Conservation (phyloP, 1,140 invertebrate species). For the Ceratoteleas bidentatus region DNA sequence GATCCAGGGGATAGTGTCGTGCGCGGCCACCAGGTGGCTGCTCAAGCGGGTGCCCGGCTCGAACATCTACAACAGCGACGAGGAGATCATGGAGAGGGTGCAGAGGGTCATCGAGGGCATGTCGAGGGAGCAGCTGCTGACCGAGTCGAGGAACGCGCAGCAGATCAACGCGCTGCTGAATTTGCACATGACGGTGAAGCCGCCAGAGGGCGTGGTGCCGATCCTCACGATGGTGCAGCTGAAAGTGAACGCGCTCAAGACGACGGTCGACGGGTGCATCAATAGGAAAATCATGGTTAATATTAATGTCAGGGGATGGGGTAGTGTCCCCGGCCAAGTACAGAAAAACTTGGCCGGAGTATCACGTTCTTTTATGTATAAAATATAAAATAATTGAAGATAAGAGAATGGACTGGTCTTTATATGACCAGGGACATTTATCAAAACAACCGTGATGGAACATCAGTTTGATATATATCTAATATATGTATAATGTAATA, state of each 20-base stretch:
- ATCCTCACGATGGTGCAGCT: constrained; percentile 74
- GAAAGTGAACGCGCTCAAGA: constrained; percentile 75
- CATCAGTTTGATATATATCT: too few relatives aligned
- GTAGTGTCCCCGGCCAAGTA: too few relatives aligned
- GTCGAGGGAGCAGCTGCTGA: constrained; percentile 74
- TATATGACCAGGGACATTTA: too few relatives aligned
- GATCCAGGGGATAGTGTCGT: constrained; percentile 74
- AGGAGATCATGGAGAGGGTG: constrained; percentile 73
- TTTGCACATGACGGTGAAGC: constrained; percentile 75
- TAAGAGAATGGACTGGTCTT: too few relatives aligned
- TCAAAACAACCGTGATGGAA: too few relatives aligned
- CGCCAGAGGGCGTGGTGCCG: constrained; percentile 70
- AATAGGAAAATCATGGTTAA: constrained; percentile 70
- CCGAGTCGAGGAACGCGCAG: constrained; percentile 72
- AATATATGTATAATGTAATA: too few relatives aligned
- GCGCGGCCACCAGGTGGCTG: constrained; percentile 72
- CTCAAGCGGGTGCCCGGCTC: constrained; percentile 73
- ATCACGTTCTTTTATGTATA: too few relatives aligned
- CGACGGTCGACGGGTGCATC: constrained; percentile 70
- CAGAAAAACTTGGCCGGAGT: too few relatives aligned
- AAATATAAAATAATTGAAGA: too few relatives aligned
- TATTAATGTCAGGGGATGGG: too few relatives aligned
- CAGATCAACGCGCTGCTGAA: constrained; percentile 75
- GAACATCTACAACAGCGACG: constrained; percentile 69
- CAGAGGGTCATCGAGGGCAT: constrained; percentile 63